These are phyloP conservation scores for Orussus abietinus DNA, from an alignment of 1,140 invertebrate species.

Conservation along the genomic window DNA sequence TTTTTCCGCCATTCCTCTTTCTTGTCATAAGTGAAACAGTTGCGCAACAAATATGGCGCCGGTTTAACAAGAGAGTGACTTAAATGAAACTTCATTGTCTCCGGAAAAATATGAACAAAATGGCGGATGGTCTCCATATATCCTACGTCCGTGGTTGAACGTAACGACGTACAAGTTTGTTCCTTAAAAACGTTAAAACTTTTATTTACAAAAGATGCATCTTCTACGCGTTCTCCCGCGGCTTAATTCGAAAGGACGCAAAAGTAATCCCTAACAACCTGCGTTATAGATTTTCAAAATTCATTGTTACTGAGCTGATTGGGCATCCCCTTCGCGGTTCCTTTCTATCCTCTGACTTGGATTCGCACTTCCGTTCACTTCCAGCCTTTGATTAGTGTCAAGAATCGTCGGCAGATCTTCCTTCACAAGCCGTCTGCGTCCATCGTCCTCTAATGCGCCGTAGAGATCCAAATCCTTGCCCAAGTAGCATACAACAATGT, in stretches of 20 bases:
- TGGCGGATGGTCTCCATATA: no score
- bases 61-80: no score
- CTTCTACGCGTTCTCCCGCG: neutral
- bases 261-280: neutral
- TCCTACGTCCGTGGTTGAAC: no score
- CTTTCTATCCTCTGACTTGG: conserved; percentile 13
- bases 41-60: no score
- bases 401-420: conserved; percentile 18
- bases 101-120: no score
- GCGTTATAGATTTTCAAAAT: neutral
- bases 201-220: conserved; percentile 7
- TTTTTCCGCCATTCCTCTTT: no score
- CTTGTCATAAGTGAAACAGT: no score
- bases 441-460: conserved; percentile 53
- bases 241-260: neutral
- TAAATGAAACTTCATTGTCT: no score
- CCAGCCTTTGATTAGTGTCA: conserved; percentile 17
- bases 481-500: conserved; percentile 57
- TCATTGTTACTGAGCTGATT: neutral
- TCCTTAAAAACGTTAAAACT: conserved; percentile 6
- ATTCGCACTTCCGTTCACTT: conserved; percentile 24
- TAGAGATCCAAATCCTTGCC: conserved; percentile 58
- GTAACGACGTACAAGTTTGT: no score
- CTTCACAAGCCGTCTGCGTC: conserved; percentile 36
- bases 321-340: neutral